These are phyloP conservation scores for Silurus lanzhouensis DNA, from an alignment of 2,797 vertebrate species.

Conservation along the genomic window DNA sequence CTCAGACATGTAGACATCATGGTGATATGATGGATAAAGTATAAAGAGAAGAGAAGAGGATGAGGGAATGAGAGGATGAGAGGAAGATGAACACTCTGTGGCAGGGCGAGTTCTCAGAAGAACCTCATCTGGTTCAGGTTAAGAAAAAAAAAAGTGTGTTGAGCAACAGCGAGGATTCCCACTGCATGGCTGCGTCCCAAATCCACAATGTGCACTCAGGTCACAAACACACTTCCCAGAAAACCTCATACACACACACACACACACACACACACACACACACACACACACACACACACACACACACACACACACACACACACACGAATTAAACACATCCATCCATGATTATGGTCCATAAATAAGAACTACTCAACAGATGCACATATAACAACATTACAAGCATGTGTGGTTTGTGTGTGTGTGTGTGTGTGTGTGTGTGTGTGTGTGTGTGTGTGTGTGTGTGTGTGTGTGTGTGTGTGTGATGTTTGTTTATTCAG, in stretches of 20 bases:
- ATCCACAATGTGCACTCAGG: slow-evolving; percentile 43
- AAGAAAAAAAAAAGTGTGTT: slow-evolving; percentile 66
- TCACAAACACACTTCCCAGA: slow-evolving; percentile 9
- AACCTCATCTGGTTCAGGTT: slow-evolving; percentile 73
- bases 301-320: background rate
- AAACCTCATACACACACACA: slow-evolving; percentile 4
- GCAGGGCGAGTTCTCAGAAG: background rate
- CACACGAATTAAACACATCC: background rate
- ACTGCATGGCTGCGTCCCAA: slow-evolving; percentile 48
- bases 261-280: background rate
- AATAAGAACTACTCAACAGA: background rate
- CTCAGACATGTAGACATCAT: too few species aligned
- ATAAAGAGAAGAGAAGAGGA: background rate
- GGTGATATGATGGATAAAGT: too few species aligned
- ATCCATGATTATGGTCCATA: background rate
- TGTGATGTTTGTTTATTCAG: too few species aligned
- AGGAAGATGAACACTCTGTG: background rate
- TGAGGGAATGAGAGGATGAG: too few species aligned
- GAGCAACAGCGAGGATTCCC: slow-evolving; percentile 53
- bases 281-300: slow-evolving; percentile 12
- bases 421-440: background rate
- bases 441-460: background rate
- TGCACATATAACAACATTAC: background rate
- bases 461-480: background rate
- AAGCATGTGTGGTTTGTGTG: background rate